Evolutionary conservation across 2,113 vertebrate species (phyloP).

Genomic region (Pedetes capensis): DNA sequence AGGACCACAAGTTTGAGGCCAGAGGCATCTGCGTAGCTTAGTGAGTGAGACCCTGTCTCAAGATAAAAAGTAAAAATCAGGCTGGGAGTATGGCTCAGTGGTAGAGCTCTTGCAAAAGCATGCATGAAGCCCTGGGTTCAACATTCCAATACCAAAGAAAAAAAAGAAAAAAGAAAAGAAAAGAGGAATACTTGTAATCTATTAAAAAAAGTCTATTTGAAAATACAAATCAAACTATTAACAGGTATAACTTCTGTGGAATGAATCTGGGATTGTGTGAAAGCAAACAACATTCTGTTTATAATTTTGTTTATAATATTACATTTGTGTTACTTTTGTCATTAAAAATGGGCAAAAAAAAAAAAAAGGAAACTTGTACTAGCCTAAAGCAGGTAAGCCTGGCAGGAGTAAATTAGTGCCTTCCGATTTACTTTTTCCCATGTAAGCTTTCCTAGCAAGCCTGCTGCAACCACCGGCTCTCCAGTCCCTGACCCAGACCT

Average conservation of each 20-base stretch:
- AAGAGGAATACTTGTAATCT: neutral
- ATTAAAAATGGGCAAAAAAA: neutral
- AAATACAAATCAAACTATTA: slow-evolving; percentile 12
- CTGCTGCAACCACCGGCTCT: neutral
- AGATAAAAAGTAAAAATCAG: too few relatives aligned
- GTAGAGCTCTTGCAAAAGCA: too few relatives aligned
- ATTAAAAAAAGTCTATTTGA: neutral
- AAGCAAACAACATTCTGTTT: neutral
- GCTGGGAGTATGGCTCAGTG: too few relatives aligned
- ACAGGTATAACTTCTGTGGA: neutral
- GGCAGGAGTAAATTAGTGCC: neutral
- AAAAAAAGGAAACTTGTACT: neutral
- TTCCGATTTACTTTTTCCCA: neutral
- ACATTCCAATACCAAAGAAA: too few relatives aligned
- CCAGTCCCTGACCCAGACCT: slow-evolving; percentile 81
- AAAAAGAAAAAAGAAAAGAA: too few relatives aligned
- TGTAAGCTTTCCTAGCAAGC: neutral
- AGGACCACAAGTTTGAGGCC: too few relatives aligned
- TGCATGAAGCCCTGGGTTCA: too few relatives aligned
- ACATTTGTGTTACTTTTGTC: neutral
- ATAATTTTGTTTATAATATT: slow-evolving; percentile 44
- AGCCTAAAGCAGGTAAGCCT: neutral
- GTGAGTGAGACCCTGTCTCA: too few relatives aligned
- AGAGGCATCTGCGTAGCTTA: too few relatives aligned
- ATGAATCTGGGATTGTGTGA: neutral